These are phyloP conservation scores for Echiichthys vipera DNA, from an alignment of 2,797 vertebrate genomes.

Conservation along the genomic window DNA sequence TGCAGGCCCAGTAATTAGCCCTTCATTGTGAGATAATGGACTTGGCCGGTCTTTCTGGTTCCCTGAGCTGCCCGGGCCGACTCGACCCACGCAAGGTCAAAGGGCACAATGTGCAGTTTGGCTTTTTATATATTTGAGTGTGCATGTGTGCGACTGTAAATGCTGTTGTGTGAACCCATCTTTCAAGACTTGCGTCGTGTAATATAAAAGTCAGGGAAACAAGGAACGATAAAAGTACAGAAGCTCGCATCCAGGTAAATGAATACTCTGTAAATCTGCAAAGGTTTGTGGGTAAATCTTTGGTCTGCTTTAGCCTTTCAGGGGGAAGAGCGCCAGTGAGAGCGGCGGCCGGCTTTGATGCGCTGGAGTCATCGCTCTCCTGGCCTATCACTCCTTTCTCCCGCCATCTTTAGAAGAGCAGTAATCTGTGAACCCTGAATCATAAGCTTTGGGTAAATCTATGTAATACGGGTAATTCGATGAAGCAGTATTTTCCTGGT, in stretches of 20 bases:
- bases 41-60: slow-evolving; percentile 92
- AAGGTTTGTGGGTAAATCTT: slow-evolving; percentile 35
- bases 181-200: slow-evolving; percentile 21
- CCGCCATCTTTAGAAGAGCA: slow-evolving; percentile 74
- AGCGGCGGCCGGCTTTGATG: slow-evolving; percentile 31
- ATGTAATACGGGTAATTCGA: slow-evolving; percentile 88
- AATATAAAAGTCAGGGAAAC: slow-evolving; percentile 5
- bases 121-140: slow-evolving; percentile 53
- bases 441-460: slow-evolving; percentile 86
- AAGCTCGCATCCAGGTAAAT: slow-evolving; percentile 21
- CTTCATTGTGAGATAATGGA: slow-evolving; percentile 99
- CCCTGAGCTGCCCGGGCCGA: slow-evolving; percentile 71
- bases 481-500: slow-evolving; percentile 86
- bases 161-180: slow-evolving; percentile 14
- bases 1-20: slow-evolving; percentile 98
- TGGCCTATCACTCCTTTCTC: slow-evolving; percentile 63
- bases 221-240: background rate
- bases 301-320: slow-evolving; percentile 5
- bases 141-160: slow-evolving; percentile 3
- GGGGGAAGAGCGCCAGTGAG: slow-evolving; percentile 11
- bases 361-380: slow-evolving; percentile 52
- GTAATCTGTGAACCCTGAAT: slow-evolving; percentile 87
- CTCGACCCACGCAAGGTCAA: slow-evolving; percentile 76
- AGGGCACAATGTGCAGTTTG: slow-evolving; percentile 84
- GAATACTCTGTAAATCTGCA: slow-evolving; percentile 28